Conservation (phyloP, 2,888 invertebrate genomes). For the Liopterus haemorrhoidalis region DNA sequence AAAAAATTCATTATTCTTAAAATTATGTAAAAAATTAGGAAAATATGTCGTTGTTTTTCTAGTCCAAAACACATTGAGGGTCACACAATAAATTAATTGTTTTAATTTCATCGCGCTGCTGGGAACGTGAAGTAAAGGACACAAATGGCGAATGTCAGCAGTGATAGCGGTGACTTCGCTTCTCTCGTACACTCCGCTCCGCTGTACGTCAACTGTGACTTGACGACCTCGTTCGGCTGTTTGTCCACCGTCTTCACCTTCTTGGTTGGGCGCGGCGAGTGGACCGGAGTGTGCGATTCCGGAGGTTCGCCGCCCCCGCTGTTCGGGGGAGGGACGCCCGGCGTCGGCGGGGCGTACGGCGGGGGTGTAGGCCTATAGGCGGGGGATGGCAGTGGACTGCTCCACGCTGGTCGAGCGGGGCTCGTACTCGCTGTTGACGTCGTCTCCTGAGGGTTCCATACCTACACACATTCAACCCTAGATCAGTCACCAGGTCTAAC, state of each 20-base stretch:
- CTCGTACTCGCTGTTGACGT: slow-evolving; percentile 36
- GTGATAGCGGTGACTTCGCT: not conserved
- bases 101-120: slow-evolving; percentile 16
- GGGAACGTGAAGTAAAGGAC: not conserved
- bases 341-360: slow-evolving; percentile 43
- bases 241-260: slow-evolving; percentile 62
- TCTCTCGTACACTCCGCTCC: slow-evolving; percentile 35
- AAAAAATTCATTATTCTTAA: slow-evolving; percentile 24
- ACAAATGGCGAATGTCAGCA: not conserved
- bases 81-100: slow-evolving; percentile 14
- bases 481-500: too few relatives aligned
- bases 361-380: slow-evolving; percentile 41
- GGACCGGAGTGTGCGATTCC: slow-evolving; percentile 48
- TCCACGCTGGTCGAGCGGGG: slow-evolving; percentile 44
- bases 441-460: slow-evolving; percentile 21
- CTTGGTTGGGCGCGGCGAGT: slow-evolving; percentile 67
- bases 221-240: slow-evolving; percentile 86
- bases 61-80: slow-evolving; percentile 21
- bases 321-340: slow-evolving; percentile 30
- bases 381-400: slow-evolving; percentile 35
- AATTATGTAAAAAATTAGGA: slow-evolving; percentile 25
- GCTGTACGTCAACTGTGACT: slow-evolving; percentile 81
- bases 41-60: slow-evolving; percentile 23
- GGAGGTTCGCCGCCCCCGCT: slow-evolving; percentile 35
- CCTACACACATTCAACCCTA: too few relatives aligned